Percentiles rank a stretch among this genome's conserved stretches.
phyloP scores from a whole-genome alignment of 2,797 vertebrate species.

The Micrastur ruficollis region DNA sequence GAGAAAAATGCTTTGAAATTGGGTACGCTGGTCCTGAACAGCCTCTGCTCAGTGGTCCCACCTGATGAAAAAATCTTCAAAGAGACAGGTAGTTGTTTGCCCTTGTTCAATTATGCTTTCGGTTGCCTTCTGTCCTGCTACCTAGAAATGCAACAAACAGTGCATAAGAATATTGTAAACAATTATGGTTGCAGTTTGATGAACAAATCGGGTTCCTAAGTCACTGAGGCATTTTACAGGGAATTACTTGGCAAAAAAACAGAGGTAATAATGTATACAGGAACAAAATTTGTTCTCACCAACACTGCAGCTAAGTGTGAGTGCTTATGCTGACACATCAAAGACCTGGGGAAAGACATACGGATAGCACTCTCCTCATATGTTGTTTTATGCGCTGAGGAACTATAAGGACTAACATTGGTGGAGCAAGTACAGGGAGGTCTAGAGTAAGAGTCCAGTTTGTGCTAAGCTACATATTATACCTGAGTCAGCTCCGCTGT shows the following conservation, averaged over 20 bases:
- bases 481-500: not conserved
- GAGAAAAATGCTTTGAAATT: slow-evolving; percentile 90
- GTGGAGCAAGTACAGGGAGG: not conserved
- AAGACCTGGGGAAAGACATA: not conserved
- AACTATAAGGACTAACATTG: not conserved
- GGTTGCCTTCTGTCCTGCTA: not conserved
- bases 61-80: slow-evolving; percentile 94
- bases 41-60: slow-evolving; percentile 91
- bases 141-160: not conserved
- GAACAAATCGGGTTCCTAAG: not conserved
- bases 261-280: not conserved
- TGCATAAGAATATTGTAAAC: not conserved
- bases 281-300: not conserved
- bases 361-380: not conserved
- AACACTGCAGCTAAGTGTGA: not conserved
- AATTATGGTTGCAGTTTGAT: not conserved
- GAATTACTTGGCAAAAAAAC: not conserved
- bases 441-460: not conserved
- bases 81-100: slow-evolving; percentile 83
- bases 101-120: not conserved
- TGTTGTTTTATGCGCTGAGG: not conserved
- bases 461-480: not conserved
- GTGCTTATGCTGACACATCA: not conserved
- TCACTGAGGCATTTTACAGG: not conserved
- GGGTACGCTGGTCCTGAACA: slow-evolving; percentile 93